Base-by-base conservation (phyloP, 2,113 vertebrate species). In the Regulus satrapa region DNA sequence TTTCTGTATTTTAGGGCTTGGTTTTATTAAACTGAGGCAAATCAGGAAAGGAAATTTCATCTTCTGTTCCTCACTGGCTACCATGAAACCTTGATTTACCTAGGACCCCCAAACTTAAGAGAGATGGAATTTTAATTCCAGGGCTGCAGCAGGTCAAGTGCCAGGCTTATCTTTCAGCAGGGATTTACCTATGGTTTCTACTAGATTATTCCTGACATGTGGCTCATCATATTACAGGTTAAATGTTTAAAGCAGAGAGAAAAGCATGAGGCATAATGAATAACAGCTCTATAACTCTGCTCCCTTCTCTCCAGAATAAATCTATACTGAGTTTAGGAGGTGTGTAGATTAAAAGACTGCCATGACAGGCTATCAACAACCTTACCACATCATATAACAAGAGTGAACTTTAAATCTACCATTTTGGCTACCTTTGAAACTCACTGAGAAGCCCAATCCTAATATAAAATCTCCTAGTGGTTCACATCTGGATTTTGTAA, bases 401-500 rank as follows among this genome's bases (percentile, higher is more conserved):
- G 46, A 83, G 18, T 25, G 52, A 92, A 89, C 59, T 89, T 95
- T 92, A 95, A 91, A 95, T 94, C 67, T 75, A 85, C 48, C 28
- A 85, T 74, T 96, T 62, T 78, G 48, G 81, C 59, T 94, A 85
- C 68, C 71, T 94, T 91, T 93, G 93, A 95, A 96, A 94, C 38
- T 91, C 87, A 66, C 31, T 82, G 64, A 94, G 77, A 83, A 77
- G 17, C 45, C 59, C 52, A 63, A 66, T 46, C 45, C 76, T 90
- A 88, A 91, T 52, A 77, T 52, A 94, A 96, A 95, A 89, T 75
- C 84, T 92, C 81, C 51, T 80, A 59, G 67, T 64, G 61, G 29
- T 62, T 97, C 94, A 91, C 94, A 96, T 94, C 86, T 96, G 96
- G 63, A 56, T 92, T 92, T 89, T 94, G 89, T 94, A 96, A 92